These are phyloP conservation scores for Oligia strigilis DNA, from an alignment of 2,888 invertebrate genomes.

Conservation along the genomic window DNA sequence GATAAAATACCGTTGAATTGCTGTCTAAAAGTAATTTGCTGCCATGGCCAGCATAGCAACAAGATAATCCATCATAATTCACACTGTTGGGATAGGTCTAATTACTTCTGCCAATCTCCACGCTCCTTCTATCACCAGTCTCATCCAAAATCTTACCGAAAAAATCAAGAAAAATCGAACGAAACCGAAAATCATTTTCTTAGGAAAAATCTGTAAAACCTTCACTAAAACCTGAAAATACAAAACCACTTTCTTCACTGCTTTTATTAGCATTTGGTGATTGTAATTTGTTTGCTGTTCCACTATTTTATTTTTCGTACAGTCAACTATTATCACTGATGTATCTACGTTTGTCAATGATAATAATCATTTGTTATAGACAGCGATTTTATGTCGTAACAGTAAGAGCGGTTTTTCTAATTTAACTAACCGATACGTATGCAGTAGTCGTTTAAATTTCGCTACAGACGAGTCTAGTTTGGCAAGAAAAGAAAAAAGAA, in stretches of 20 bases:
- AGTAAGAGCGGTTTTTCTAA: background rate
- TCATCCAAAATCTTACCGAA: background rate
- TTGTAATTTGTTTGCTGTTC: background rate
- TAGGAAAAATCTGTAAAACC: no score
- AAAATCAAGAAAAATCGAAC: background rate
- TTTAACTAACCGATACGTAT: background rate
- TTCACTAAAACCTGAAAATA: background rate
- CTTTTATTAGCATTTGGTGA: no score
- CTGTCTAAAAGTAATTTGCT: background rate
- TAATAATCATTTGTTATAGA: background rate
- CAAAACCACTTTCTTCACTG: background rate
- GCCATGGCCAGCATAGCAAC: background rate
- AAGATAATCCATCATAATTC: background rate
- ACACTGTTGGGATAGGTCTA: background rate
- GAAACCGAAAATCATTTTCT: background rate
- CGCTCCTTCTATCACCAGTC: background rate
- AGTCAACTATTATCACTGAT: no score
- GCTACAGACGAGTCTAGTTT: slow-evolving; percentile 25
- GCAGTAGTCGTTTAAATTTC: slow-evolving; percentile 7
- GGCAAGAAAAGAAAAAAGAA: slow-evolving; percentile 52
- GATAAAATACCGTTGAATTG: background rate
- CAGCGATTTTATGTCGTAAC: background rate
- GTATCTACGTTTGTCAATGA: no score
- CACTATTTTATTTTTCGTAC: background rate
- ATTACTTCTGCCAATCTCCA: background rate